Conservation (phyloP, 2,113 vertebrate genomes). For the Ondatra zibethicus region DNA sequence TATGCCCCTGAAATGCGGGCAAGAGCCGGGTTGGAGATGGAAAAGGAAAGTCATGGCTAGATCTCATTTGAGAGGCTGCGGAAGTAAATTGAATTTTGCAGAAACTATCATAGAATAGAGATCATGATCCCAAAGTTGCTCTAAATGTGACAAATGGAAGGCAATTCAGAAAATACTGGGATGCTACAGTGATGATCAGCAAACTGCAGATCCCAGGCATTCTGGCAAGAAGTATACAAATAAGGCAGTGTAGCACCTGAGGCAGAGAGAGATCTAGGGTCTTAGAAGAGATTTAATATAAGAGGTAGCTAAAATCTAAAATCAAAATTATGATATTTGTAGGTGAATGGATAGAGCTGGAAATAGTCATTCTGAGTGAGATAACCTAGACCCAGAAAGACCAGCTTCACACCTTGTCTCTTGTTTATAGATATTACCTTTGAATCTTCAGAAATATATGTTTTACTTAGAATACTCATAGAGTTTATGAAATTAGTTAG, state of each 20-base stretch:
- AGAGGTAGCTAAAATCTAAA: not conserved
- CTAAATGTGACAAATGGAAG: not conserved
- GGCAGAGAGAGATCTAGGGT: not conserved
- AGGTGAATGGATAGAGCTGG: not conserved
- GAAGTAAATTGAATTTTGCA: constrained; percentile 17
- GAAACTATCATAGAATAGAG: not conserved
- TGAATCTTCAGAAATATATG: not conserved
- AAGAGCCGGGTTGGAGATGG: not conserved
- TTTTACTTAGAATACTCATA: not conserved
- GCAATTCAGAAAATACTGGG: not conserved
- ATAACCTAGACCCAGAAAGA: not conserved
- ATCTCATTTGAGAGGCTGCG: not conserved
- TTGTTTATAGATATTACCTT: not conserved
- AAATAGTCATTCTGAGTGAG: not conserved
- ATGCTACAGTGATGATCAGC: not conserved
- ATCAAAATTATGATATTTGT: not conserved
- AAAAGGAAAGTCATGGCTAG: not conserved
- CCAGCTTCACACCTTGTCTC: not conserved
- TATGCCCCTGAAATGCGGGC: not conserved
- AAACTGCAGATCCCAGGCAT: too few species aligned
- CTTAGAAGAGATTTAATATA: not conserved
- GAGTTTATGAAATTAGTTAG: not conserved
- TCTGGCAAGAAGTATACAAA: not conserved
- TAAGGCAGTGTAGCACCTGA: not conserved
- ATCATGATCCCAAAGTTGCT: constrained; percentile 28